phyloP scores from a whole-genome alignment of 2,797 vertebrate genomes.

The Lagorchestes hirsutus region DNA sequence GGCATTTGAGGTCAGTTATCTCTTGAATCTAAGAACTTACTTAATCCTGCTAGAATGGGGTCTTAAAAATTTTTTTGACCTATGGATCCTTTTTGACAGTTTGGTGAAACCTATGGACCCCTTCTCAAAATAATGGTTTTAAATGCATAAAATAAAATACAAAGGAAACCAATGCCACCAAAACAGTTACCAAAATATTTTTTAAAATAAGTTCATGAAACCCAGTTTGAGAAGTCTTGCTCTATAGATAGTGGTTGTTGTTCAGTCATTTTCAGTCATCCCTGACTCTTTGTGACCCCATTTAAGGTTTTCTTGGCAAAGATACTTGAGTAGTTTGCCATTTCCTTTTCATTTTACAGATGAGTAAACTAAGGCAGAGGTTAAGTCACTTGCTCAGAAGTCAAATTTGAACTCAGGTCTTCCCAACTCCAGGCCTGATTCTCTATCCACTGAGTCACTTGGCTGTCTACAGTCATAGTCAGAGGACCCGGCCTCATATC shows the following conservation, averaged over 20 bases:
- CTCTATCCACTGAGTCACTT: too few relatives aligned
- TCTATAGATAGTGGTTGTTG: background rate
- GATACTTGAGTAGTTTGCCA: background rate
- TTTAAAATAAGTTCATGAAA: background rate
- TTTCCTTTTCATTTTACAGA: background rate
- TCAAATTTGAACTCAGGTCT: background rate
- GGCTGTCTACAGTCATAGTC: background rate
- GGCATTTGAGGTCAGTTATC: background rate
- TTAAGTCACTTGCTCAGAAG: background rate
- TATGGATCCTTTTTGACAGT: background rate
- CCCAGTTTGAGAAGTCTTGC: background rate
- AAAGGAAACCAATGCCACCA: background rate
- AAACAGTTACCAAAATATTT: background rate
- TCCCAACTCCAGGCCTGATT: too few relatives aligned
- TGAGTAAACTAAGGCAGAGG: background rate
- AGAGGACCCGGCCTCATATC: background rate
- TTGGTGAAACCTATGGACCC: background rate
- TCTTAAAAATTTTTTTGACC: background rate
- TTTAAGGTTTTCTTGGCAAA: background rate
- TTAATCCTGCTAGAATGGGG: background rate
- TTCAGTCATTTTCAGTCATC: background rate
- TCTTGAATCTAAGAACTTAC: background rate
- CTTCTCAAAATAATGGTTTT: background rate
- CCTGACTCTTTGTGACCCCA: background rate
- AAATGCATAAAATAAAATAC: background rate